A percentile compares a stretch with the other conserved stretches of the same genome.
Evolutionary conservation across 2,113 vertebrate genomes (phyloP).

Genomic region (Eurypyga helias): DNA sequence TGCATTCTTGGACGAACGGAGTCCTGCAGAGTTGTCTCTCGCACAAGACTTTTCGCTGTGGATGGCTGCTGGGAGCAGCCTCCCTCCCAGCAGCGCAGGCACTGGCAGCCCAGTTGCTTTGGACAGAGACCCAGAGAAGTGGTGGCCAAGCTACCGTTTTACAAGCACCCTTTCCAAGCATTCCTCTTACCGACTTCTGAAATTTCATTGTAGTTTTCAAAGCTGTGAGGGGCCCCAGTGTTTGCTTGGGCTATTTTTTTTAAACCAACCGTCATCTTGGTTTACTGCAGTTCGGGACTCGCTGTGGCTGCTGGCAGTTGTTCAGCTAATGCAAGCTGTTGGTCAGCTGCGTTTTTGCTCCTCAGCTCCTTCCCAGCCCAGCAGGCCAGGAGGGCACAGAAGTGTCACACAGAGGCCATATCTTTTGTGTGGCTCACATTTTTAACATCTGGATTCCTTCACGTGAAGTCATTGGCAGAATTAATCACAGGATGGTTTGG

Average conservation of each 20-base stretch:
- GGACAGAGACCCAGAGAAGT: background rate
- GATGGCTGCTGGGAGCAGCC: background rate
- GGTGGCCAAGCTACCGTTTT: background rate
- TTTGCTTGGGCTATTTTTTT: background rate
- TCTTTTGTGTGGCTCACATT: background rate
- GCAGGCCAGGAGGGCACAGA: background rate
- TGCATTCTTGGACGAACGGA: fast-evolving
- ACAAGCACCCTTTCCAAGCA: background rate
- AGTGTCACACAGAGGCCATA: background rate
- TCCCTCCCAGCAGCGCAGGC: background rate
- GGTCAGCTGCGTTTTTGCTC: background rate
- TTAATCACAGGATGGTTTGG: background rate
- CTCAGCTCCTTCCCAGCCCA: background rate
- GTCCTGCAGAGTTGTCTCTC: background rate
- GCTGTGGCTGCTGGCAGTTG: background rate
- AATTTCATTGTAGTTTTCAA: background rate
- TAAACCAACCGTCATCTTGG: background rate
- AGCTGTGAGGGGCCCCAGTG: fast-evolving
- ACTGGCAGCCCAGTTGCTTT: background rate
- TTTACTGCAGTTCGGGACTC: background rate
- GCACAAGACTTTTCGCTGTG: fast-evolving
- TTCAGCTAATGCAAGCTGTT: background rate
- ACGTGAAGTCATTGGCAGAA: background rate
- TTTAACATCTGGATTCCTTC: constrained; percentile 13
- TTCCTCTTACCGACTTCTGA: background rate